Evolutionary conservation across 2,888 invertebrate genomes (phyloP).

Genomic region (Loripinus fragilis): DNA sequence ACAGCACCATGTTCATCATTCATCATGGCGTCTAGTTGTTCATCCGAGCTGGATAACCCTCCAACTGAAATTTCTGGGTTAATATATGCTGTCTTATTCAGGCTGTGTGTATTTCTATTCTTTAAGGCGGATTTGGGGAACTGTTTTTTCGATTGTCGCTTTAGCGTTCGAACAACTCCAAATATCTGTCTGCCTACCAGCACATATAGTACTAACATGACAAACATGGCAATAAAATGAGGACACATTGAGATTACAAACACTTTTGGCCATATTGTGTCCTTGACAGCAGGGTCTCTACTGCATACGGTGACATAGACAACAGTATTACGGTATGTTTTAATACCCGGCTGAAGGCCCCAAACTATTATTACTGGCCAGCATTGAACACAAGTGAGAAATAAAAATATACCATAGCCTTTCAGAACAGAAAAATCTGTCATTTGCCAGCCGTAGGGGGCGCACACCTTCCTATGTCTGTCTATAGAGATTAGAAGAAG

Average conservation of each 20-base stretch:
- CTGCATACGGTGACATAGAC: constrained; percentile 29
- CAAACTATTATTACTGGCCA: constrained; percentile 26
- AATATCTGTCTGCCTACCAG: constrained; percentile 35
- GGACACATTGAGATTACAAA: constrained; percentile 24
- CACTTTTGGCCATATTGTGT: constrained; percentile 25
- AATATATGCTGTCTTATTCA: background rate
- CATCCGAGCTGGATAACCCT: background rate
- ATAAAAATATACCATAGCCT: constrained; percentile 32
- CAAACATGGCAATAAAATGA: constrained; percentile 16
- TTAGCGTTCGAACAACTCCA: constrained; percentile 26
- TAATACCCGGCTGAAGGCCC: constrained; percentile 20
- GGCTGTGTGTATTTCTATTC: background rate
- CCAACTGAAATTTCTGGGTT: constrained; percentile 2
- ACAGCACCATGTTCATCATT: background rate
- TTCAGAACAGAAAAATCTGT: constrained; percentile 26
- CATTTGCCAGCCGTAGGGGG: constrained; percentile 35
- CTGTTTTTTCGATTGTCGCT: constrained; percentile 14
- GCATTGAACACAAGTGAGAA: constrained; percentile 28
- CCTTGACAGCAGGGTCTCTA: constrained; percentile 1
- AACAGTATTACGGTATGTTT: background rate
- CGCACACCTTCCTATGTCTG: constrained; percentile 43
- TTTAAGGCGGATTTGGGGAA: background rate
- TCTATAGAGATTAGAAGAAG: constrained; percentile 50
- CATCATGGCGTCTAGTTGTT: background rate
- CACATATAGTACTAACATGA: constrained; percentile 30